phyloP scores from a whole-genome alignment of 2,888 invertebrate genomes.

The Carcina quercana region DNA sequence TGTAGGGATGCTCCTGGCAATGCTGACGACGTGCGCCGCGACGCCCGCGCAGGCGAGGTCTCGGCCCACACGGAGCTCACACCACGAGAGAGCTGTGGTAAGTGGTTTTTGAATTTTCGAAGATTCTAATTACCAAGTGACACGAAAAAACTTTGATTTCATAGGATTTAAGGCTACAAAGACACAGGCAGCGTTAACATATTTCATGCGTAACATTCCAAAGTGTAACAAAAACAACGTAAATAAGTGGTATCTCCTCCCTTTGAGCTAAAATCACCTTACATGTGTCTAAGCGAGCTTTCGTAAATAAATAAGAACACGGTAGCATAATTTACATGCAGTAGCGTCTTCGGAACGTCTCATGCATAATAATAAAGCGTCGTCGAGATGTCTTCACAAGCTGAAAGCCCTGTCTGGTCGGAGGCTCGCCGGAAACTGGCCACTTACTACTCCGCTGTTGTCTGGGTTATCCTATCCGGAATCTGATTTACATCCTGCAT shows the following conservation, averaged over 20 bases:
- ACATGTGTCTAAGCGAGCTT: constrained; percentile 19
- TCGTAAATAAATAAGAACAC: constrained; percentile 24
- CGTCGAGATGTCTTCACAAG: constrained; percentile 46
- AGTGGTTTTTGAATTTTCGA: constrained; percentile 24
- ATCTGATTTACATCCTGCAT: constrained; percentile 42
- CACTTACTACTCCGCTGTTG: constrained; percentile 52
- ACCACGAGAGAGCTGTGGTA: constrained; percentile 49
- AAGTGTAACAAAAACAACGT: no score
- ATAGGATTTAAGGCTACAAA: no score
- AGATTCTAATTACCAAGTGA: no score
- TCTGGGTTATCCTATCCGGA: constrained; percentile 47
- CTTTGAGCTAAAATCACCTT: constrained; percentile 12
- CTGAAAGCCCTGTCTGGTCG: constrained; percentile 48
- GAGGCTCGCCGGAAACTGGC: constrained; percentile 53
- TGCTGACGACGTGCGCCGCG: constrained; percentile 44
- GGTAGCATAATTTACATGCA: constrained; percentile 33
- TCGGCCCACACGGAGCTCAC: constrained; percentile 37
- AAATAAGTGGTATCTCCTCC: constrained; percentile 4
- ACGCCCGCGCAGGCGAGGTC: constrained; percentile 38
- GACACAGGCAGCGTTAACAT: no score
- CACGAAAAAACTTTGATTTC: background rate
- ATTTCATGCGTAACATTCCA: no score
- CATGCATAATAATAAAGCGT: constrained; percentile 56
- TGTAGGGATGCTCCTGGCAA: constrained; percentile 44
- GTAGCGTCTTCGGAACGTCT: constrained; percentile 30